A percentile compares a stretch with the other conserved stretches of the same genome.
Evolutionary conservation across 92 coral and sea anemone genomes (phyloP).

Genomic region (Porites rus): DNA sequence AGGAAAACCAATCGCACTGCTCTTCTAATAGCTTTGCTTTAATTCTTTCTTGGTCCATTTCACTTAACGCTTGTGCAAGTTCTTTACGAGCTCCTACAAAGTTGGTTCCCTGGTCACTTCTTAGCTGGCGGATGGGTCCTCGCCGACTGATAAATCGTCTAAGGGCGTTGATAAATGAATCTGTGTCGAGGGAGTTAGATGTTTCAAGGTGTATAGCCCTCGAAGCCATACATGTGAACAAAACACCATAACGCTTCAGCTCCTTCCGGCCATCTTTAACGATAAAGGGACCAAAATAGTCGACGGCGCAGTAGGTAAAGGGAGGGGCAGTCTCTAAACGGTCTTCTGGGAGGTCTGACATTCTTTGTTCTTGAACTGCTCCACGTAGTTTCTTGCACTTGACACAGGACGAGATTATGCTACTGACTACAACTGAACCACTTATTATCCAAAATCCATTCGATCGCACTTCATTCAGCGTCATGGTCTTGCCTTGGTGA

Average conservation of each 20-base stretch:
- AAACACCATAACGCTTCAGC: conserved; percentile 43
- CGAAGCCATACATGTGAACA: conserved; percentile 43
- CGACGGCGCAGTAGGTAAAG: conserved; percentile 64
- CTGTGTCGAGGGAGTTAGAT: too few relatives aligned
- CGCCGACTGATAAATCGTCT: too few relatives aligned
- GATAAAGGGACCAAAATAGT: conserved; percentile 65
- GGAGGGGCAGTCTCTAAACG: conserved; percentile 39
- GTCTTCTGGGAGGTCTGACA: conserved; percentile 64
- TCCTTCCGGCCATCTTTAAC: conserved; percentile 47
- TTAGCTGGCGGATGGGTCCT: too few relatives aligned
- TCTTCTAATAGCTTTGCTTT: background rate
- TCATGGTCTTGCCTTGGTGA: conserved; percentile 53
- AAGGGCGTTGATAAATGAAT: too few relatives aligned
- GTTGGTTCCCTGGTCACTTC: too few relatives aligned
- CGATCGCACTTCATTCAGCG: conserved; percentile 31
- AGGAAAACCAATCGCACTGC: conserved; percentile 29
- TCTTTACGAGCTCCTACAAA: conserved; percentile 33
- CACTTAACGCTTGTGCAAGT: background rate
- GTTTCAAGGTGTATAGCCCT: conserved; percentile 61
- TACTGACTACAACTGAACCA: background rate
- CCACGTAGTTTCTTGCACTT: conserved; percentile 32
- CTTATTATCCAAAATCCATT: conserved; percentile 46
- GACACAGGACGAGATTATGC: conserved; percentile 35
- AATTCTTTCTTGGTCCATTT: background rate
- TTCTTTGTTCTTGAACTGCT: conserved; percentile 36